Conservation (phyloP, 2,797 vertebrate genomes). For the Semotilus atromaculatus region DNA sequence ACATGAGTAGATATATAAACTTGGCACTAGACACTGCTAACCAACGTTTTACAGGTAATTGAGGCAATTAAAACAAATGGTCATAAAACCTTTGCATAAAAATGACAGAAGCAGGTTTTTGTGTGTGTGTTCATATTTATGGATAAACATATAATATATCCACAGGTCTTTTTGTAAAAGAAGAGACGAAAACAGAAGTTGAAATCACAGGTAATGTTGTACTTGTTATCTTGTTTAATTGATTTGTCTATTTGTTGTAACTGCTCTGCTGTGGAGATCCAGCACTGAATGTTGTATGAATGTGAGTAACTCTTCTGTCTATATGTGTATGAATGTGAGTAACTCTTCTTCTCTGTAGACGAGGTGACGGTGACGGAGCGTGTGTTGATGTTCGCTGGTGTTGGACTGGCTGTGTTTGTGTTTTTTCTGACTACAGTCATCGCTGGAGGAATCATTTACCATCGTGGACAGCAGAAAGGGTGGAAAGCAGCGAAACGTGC, state of each 20-base stretch:
- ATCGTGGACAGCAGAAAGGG: background rate
- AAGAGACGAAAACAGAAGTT: background rate
- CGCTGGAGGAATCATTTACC: background rate
- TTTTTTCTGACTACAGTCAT: background rate
- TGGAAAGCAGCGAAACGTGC: background rate
- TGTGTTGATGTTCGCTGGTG: no score
- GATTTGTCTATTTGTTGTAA: no score
- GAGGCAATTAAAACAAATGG: no score
- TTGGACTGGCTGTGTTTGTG: no score
- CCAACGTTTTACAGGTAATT: no score
- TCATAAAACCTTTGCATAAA: no score
- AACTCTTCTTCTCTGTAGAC: background rate
- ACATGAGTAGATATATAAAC: background rate
- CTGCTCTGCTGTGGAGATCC: background rate
- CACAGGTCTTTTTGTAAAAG: background rate
- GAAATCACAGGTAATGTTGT: background rate
- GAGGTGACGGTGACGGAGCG: no score
- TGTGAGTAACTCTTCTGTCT: background rate
- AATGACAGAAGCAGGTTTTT: no score
- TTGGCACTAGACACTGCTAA: no score
- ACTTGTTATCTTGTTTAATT: background rate
- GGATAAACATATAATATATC: background rate
- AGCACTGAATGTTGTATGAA: no score
- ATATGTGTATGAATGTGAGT: no score
- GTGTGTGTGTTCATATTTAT: background rate